Evolutionary conservation across 1,140 invertebrate species (phyloP), one percentile per base, ranked within the genome.

Genomic region (Aphaenogaster ashmeadi): DNA sequence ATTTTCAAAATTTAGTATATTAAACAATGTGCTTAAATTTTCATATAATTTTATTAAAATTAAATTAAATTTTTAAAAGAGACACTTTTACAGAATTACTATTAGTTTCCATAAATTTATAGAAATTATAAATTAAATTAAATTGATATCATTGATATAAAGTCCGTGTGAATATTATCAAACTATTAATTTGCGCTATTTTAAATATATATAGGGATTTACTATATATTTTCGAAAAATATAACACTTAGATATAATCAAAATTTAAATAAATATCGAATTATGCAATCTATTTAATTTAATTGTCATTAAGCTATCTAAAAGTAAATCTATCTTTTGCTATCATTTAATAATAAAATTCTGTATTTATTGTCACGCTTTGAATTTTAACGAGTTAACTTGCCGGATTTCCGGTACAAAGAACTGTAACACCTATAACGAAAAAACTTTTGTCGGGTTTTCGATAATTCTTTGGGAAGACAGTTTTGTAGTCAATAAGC

Each of bases 351-450:
- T 56, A 56, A 56, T 21, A 8, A 41, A 6, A 13, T 2, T 41
- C 1, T 15, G 38, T 33, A 58, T 44, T 44, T 56, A 36, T 8
- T 2, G 5, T 72, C 9, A 36, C n/a, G 15, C 0, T 81, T 54
- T 38, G n/a, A 69, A 71, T 81, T 84, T 47, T 18, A 84, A 84
- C n/a, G 4, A 84, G 11, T 13, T 72, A 47, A 58, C 60, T 64
- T 18, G 15, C 1, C 13, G n/a, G 2, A 33, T 60, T 58, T 72
- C 44, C 0, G 7, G 9, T 15, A 60, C 15, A 72, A 47, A 60
- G 13, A 74, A 47, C 50, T 5, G 0, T 58, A 79, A 27, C 18
- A 33, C 21, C 13, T 18, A 7, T 21, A 9, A 0, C 41, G 7
- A 7, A 38, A 50, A 72, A 80, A 18, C 2, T 54, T 41, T 69